Conservation (phyloP, 2,113 vertebrate species). For the Oncorhynchus kisutch region DNA sequence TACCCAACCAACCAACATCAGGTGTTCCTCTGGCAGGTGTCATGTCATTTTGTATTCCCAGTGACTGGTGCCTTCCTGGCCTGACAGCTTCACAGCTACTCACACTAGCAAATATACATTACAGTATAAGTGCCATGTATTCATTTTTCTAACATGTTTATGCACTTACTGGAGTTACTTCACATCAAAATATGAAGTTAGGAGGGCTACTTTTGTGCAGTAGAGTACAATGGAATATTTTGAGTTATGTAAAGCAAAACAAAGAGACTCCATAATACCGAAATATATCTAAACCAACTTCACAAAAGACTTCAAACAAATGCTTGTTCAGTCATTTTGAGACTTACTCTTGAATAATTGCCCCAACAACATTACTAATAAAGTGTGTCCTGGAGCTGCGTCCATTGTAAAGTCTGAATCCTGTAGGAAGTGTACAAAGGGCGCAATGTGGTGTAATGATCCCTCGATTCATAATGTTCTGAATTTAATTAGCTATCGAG, state of each 20-base stretch:
- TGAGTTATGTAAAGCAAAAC: neutral
- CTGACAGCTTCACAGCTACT: neutral
- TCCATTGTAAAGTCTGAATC: neutral
- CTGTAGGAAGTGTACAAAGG: neutral
- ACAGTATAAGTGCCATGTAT: no score
- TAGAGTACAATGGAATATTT: neutral
- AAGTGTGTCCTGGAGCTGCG: neutral
- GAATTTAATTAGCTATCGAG: neutral
- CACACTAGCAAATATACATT: neutral
- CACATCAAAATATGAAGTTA: neutral
- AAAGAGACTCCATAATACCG: no score
- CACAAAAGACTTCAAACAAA: no score
- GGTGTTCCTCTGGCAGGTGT: slow-evolving; percentile 32
- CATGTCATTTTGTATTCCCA: neutral
- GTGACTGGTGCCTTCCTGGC: neutral
- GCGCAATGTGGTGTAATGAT: neutral
- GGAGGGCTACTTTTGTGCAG: neutral
- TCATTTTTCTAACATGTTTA: neutral
- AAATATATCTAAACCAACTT: no score
- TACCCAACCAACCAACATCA: slow-evolving; percentile 25
- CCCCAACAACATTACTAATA: neutral
- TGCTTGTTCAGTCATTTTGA: no score
- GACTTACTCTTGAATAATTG: neutral
- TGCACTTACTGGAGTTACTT: neutral
- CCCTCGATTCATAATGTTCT: neutral